Evolutionary conservation across 2,113 vertebrate genomes (phyloP), one percentile per base, ranked within the genome.

Genomic region (Chlorodrepanis virens): DNA sequence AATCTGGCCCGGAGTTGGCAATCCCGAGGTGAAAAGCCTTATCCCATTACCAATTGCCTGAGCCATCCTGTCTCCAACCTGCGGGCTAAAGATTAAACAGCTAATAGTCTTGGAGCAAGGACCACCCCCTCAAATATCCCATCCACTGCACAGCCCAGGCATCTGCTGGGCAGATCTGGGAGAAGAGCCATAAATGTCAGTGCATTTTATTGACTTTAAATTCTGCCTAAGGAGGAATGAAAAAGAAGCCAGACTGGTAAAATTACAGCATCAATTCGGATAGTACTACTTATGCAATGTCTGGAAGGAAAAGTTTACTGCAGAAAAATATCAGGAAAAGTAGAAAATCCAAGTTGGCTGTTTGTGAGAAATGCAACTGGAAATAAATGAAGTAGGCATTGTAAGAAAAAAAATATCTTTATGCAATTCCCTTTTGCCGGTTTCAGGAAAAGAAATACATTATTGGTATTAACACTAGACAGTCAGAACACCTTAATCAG

Each of bases 41-140:
- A 97, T 97, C 96, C 71, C 88, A 93, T 97, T 97, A 95, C 53
- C 70, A 96, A 33, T 40, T 39, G 74, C 91, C 87, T 92, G 94
- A 97, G 88, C 84, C 33, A 24, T 86, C 82, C 93, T 89, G 90
- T 79, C 83, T 96, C 93, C 72, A 88, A 67, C 69, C 71, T 65
- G 47, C 2, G 14, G 45, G 65, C 90, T 86, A 79, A 88, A 93
- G 95, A 93, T 95, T 94, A 95, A 93, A 53, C 80, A 88, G 47
- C 75, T 91, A 95, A 93, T 87, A 83, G 65, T 14, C 71, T 84
- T 89, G 89, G 67, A 84, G 54, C 56, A 93, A 54, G 78, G 91
- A 72, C 81, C 60, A 20, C 57, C 71, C 37, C 81, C 71, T 82
- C 69, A 79, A 68, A 90, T 70, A 79, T n/a, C 35, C 64, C 53